Evolutionary conservation across 2,113 vertebrate species (phyloP), one percentile per base, ranked within the genome.

Genomic region (Helogale parvula): DNA sequence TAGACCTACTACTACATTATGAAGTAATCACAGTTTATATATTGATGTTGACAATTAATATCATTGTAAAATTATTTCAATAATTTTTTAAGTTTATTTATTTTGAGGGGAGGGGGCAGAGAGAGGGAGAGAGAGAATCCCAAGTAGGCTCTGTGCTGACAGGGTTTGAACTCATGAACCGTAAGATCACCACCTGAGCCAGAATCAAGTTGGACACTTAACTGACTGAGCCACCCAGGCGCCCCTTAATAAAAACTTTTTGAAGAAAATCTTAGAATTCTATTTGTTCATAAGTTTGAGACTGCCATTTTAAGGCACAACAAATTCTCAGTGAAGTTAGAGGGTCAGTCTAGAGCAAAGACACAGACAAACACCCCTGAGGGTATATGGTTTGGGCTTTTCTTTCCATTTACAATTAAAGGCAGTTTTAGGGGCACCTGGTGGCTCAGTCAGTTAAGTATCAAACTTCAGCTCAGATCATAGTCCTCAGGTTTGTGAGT

Each of bases 401-500:
- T 82, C 31, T 89, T 89, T 31, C 12, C 41, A 74, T n/a, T 92
- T 72, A 38, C 25, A 92, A 80, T 95, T 89, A 80, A 97, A 90
- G 93, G 54, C 10, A 90, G 52, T 60, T 60, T 60, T 60, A 60
- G 57, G 57, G 57, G 21, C 57, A 60, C 57, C 57, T 60, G 57
- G 21, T 60, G 57, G 57, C 57, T 60, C 57, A 60, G 57, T 60
- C 19, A 60, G 57, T 60, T 60, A 60, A 60, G 57, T 21, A 60
- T 60, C 57, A 60, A 7, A 60, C 21, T 60, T 60, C 7, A 8
- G 57, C 19, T 60, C 57, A 60, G 57, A 60, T 60, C 57, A 60
- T 60, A 60, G 57, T 60, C 57, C 57, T 19, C 19, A 60, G 19
- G 57, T 60, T 60, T 60, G 57, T 23, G 57, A 60, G 57, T 9